Conservation (phyloP, 2,113 vertebrate genomes). For the Odocoileus virginianus region DNA sequence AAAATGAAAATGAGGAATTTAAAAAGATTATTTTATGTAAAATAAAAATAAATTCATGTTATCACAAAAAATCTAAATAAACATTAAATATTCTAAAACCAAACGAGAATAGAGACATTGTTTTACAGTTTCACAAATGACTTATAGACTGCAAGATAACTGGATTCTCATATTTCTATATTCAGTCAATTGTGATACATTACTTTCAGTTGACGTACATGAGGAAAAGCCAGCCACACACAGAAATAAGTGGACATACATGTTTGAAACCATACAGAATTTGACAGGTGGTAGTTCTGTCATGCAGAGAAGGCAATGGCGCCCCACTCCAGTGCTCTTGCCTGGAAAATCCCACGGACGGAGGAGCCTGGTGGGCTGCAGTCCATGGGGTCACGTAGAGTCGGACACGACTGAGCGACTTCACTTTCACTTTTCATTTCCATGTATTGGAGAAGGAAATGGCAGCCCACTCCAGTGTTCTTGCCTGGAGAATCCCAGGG, state of each 20-base stretch:
- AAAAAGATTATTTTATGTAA: background rate
- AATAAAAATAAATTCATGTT: background rate
- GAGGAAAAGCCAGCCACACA: background rate
- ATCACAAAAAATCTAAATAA: background rate
- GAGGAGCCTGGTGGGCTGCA: too few relatives aligned
- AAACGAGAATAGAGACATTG: background rate
- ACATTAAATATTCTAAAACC: background rate
- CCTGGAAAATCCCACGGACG: too few relatives aligned
- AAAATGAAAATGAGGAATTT: background rate
- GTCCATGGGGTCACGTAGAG: too few relatives aligned
- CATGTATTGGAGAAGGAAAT: too few relatives aligned
- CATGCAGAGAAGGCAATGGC: background rate
- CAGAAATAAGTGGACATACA: background rate
- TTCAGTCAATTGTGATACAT: background rate
- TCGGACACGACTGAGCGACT: too few relatives aligned
- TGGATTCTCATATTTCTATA: background rate
- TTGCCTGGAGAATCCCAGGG: too few relatives aligned
- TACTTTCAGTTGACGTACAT: background rate
- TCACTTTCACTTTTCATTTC: too few relatives aligned
- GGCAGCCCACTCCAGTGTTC: too few relatives aligned
- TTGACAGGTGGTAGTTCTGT: background rate
- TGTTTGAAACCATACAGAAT: background rate
- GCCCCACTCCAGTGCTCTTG: too few relatives aligned
- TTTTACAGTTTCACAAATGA: background rate
- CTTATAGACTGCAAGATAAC: background rate